Base-by-base conservation (phyloP, 30 jellyfish, hydroid and myxozoan species). In the Nemopilema nomurai region DNA sequence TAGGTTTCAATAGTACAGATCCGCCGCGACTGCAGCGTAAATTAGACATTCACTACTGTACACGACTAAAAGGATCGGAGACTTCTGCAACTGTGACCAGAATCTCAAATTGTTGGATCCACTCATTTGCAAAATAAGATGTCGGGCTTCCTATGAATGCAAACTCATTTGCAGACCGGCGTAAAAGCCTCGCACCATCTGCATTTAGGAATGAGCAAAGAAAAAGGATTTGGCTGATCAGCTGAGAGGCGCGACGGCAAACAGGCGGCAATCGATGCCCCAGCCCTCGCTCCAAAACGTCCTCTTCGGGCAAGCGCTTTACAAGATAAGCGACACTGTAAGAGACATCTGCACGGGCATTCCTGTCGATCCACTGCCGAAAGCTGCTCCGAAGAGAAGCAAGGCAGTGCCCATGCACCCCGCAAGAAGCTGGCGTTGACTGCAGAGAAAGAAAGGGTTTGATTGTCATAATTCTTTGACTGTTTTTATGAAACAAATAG, bases 391-490 rank as follows among this genome's bases (percentile, higher is more conserved):
- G 28, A 64, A 63, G 3, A 67, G 98, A 66, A 97, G 94, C 83
- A 89, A 89, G 62, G 76, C 89, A 20, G 96, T 94, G 89, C 92
- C 20, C 99, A 94, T 80, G 99, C 99, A 1, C 99, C 99, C 49
- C 74, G 66, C 1, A 87, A 93, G 50, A 74, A 49, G 23, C 88
- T 86, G 26, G 71, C 87, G 18, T 29, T 94, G 23, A 62, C 97
- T 19, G 70, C 91, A 9, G 95, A 80, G 57, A 90, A 85, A 78
- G 97, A 84, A 65, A 21, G 41, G 96, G 99, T 94, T 52, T 20
- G 90, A n/a, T 23, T 28, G 4, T 75, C 51, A 16, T 75, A 51
- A 1, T 26, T 71, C 28, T 28, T 24, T 16, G 1, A 18, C 16
- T 1, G 7, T 30, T 4, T 63, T 63, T 18, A 63, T 18, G n/a